Evolutionary conservation across 2,888 invertebrate genomes (phyloP).

Genomic region (Hartigia nigra): DNA sequence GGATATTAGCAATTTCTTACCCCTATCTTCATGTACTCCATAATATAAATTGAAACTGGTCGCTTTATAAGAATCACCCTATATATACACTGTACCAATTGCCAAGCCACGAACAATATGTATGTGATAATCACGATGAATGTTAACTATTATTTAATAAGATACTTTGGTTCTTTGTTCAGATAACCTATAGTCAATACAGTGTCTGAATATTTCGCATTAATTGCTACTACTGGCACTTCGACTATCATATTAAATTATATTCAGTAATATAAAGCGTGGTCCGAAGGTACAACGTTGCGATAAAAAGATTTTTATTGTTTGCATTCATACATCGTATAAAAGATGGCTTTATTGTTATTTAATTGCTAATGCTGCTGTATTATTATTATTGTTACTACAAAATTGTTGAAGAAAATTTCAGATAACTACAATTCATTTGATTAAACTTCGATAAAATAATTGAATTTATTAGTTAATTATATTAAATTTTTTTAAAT

Average conservation of each 20-base stretch:
- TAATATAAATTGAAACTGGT: background rate
- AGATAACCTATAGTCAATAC: background rate
- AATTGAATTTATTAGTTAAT: background rate
- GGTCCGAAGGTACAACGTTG: background rate
- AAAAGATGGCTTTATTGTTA: background rate
- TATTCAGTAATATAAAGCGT: background rate
- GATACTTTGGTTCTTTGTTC: background rate
- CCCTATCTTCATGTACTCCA: background rate
- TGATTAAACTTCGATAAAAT: background rate
- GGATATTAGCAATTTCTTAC: background rate
- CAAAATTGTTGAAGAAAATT: background rate
- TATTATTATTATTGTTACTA: background rate
- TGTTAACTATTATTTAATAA: slow-evolving; percentile 20
- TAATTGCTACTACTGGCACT: background rate
- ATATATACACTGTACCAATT: slow-evolving; percentile 8
- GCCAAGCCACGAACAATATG: slow-evolving; percentile 20
- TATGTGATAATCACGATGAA: slow-evolving; percentile 22
- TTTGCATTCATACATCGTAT: background rate
- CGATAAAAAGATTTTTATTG: background rate
- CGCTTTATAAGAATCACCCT: background rate
- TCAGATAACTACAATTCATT: background rate
- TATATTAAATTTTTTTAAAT: background rate
- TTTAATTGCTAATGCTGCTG: background rate
- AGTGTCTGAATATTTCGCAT: background rate
- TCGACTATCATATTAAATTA: background rate